These are phyloP conservation scores for Spodoptera litura DNA, from an alignment of 1,140 invertebrate species.

Conservation along the genomic window DNA sequence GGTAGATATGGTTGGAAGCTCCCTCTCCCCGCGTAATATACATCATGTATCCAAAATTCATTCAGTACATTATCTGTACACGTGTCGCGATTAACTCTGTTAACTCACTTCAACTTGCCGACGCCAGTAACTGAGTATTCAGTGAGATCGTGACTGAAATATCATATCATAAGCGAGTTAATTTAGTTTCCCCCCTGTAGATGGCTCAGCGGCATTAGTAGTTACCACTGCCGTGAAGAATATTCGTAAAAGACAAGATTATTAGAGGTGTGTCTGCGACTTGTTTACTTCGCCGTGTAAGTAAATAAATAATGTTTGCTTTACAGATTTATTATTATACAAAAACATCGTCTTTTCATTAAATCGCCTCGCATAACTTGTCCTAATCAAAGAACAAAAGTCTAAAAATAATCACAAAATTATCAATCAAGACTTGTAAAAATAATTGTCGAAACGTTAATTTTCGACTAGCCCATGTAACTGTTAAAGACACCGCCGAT, in stretches of 20 bases:
- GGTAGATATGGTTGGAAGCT: too few species aligned
- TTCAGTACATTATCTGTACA: slow-evolving; percentile 65
- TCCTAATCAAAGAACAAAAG: too few species aligned
- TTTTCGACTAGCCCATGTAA: slow-evolving; percentile 55
- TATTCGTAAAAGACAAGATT: neutral
- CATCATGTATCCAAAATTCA: slow-evolving; percentile 54
- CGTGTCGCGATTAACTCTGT: slow-evolving; percentile 76
- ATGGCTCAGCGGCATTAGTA: slow-evolving; percentile 38
- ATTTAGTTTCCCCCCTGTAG: slow-evolving; percentile 61
- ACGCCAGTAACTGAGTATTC: slow-evolving; percentile 66
- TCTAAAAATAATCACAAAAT: too few species aligned
- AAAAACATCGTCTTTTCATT: too few species aligned
- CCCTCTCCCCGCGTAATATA: slow-evolving; percentile 42
- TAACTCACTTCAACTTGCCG: slow-evolving; percentile 61
- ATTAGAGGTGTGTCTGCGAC: neutral
- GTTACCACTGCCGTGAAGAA: slow-evolving; percentile 23
- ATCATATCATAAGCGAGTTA: slow-evolving; percentile 71
- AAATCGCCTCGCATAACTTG: too few species aligned
- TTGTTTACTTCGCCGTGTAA: neutral
- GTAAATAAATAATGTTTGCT: too few species aligned
- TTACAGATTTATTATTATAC: too few species aligned
- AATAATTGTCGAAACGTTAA: slow-evolving; percentile 50
- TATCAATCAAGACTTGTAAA: neutral
- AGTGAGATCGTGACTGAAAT: slow-evolving; percentile 74
- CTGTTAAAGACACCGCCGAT: slow-evolving; percentile 68